Base-by-base conservation (phyloP, 2,113 vertebrate genomes). In the Scopus umbretta region DNA sequence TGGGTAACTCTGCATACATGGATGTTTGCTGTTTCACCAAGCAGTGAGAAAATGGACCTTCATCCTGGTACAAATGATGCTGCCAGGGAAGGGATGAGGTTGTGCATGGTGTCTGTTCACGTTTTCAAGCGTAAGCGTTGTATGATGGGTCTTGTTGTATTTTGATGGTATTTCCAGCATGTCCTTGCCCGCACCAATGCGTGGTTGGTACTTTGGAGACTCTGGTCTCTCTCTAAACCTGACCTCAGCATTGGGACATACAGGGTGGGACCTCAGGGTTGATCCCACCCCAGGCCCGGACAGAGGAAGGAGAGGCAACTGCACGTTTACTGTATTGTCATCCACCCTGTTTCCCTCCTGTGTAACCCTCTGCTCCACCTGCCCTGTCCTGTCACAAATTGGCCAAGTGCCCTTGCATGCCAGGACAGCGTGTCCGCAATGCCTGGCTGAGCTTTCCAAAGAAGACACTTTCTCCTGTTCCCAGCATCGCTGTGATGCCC, bases 71-170 rank as follows among this genome's bases (percentile, higher is more conserved):
- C 4, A 22, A 74, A 4, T 23, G 43, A 10, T 18, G 42, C 30
- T 26, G 23, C 27, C 0, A 1, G 42, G 23, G 17, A 50, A 63
- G 6, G 12, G 34, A 26, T 40, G 47, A 38, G 38, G 23, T 30
- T n/a, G 29, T 0, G 2, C 0, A 0, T 58, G 36, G 7, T 2
- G 5, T 36, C 29, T 2, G 3, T 61, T 72, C 4, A 2, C 55
- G 36, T 19, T 56, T 79, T 68, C 61, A 52, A 47, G 34, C 40
- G 18, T 22, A 27, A 52, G 14, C 23, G 45, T 30, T 20, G 29
- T 21, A 7, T 1, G 6, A 38, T 19, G 42, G 42, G 6, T 70
- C 68, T 76, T 71, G 42, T 43, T 5, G 23, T 23, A 14, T n/a
- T n/a, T n/a, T n/a, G 42, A 12, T 40, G 62, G 20, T 47, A 18